Conservation (phyloP, 2,888 invertebrate genomes). For the Cryptus armator region DNA sequence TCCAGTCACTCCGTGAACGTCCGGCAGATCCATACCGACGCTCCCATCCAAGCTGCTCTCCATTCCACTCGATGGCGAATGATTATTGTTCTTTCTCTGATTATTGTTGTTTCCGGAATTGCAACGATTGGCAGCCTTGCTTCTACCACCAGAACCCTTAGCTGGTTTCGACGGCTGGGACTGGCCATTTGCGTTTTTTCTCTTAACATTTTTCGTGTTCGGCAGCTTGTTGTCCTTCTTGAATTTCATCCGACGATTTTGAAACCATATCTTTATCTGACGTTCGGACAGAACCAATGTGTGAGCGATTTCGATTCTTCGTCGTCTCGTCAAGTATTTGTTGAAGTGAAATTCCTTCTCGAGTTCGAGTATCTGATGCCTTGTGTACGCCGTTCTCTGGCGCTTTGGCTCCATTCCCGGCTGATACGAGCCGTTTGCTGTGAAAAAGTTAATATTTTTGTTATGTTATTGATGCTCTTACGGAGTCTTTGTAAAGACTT, state of each 20-base stretch:
- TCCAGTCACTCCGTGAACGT: slow-evolving; percentile 78
- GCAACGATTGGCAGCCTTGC: slow-evolving; percentile 67
- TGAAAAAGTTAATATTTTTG: slow-evolving; percentile 78
- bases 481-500: background rate
- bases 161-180: slow-evolving; percentile 75
- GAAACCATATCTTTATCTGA: slow-evolving; percentile 96
- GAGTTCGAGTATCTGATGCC: slow-evolving; percentile 98
- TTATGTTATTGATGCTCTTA: slow-evolving; percentile 27
- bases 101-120: slow-evolving; percentile 87
- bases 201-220: slow-evolving; percentile 92
- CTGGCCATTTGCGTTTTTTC: slow-evolving; percentile 86
- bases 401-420: slow-evolving; percentile 98
- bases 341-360: slow-evolving; percentile 99
- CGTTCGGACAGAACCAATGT: slow-evolving; percentile 96
- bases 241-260: slow-evolving; percentile 94
- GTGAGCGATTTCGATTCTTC: slow-evolving; percentile 99
- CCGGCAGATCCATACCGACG: slow-evolving; percentile 80
- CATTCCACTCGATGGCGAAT: slow-evolving; percentile 82
- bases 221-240: slow-evolving; percentile 96
- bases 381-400: slow-evolving; percentile 98
- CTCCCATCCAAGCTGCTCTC: slow-evolving; percentile 82
- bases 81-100: slow-evolving; percentile 88
- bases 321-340: slow-evolving; percentile 96
- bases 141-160: slow-evolving; percentile 72
- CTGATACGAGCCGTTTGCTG: slow-evolving; percentile 95